Conservation (phyloP, 2,113 vertebrate genomes). For the Esox niger region DNA sequence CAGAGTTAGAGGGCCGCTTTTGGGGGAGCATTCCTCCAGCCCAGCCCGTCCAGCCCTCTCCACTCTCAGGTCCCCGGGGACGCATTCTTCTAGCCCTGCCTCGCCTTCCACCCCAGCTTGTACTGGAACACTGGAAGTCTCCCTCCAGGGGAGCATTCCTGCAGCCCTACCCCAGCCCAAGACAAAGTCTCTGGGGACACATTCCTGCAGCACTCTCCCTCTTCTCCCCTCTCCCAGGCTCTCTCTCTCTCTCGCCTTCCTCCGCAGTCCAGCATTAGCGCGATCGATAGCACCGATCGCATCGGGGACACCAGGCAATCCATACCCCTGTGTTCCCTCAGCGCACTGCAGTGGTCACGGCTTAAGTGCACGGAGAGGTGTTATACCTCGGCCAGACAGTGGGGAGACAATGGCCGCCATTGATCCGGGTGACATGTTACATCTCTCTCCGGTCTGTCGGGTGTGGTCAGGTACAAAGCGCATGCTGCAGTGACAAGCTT, state of each 20-base stretch:
- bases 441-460: slow-evolving; percentile 63
- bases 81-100: slow-evolving; percentile 72
- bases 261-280: slow-evolving; percentile 79
- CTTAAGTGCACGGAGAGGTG: slow-evolving; percentile 80
- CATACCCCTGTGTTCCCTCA: slow-evolving; percentile 75
- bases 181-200: slow-evolving; percentile 71
- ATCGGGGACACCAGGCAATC: slow-evolving; percentile 77
- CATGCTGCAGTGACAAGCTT: slow-evolving; percentile 26
- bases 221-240: slow-evolving; percentile 21
- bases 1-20: slow-evolving; percentile 70
- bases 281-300: slow-evolving; percentile 80
- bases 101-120: slow-evolving; percentile 56
- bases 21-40: slow-evolving; percentile 74
- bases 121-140: slow-evolving; percentile 56
- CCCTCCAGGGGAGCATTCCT: slow-evolving; percentile 77
- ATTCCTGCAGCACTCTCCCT: slow-evolving; percentile 76
- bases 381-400: slow-evolving; percentile 72
- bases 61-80: slow-evolving; percentile 58
- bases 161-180: slow-evolving; percentile 75
- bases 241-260: slow-evolving; percentile 68
- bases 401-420: slow-evolving; percentile 71
- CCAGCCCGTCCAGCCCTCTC: slow-evolving; percentile 22
- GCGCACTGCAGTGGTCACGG: slow-evolving; percentile 77
- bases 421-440: slow-evolving; percentile 76
- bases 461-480: slow-evolving; percentile 51